These are phyloP conservation scores for Calcarius ornatus DNA, from an alignment of 2,113 vertebrate genomes.

Conservation along the genomic window DNA sequence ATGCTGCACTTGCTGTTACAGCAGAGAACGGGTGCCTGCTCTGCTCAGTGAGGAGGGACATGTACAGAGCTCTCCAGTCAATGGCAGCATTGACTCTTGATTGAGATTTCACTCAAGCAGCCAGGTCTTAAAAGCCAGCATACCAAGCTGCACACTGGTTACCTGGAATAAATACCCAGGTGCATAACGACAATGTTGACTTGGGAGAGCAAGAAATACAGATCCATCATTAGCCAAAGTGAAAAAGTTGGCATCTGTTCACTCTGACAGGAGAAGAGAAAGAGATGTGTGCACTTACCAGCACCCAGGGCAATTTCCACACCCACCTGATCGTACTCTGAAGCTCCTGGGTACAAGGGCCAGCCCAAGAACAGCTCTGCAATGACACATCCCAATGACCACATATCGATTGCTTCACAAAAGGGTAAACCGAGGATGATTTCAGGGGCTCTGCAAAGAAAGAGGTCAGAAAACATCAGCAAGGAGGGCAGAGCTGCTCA, in stretches of 20 bases:
- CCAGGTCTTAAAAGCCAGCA: neutral
- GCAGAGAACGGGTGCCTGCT: neutral
- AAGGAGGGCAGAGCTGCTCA: rapidly evolving
- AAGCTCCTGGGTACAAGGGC: constrained; percentile 96
- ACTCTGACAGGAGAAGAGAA: neutral
- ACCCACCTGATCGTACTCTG: constrained; percentile 96
- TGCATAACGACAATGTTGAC: neutral
- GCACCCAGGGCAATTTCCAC: neutral
- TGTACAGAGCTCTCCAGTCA: neutral
- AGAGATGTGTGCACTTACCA: neutral
- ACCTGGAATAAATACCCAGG: neutral
- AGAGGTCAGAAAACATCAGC: constrained; percentile 19
- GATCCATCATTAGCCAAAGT: neutral
- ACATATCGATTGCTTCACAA: constrained; percentile 99
- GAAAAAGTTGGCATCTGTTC: neutral
- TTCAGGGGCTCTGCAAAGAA: constrained; percentile 87
- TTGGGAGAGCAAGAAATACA: neutral
- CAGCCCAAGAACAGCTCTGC: constrained; percentile 98
- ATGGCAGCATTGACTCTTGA: neutral
- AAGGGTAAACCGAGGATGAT: constrained; percentile 98
- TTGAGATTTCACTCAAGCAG: neutral
- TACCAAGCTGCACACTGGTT: neutral
- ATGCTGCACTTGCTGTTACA: neutral
- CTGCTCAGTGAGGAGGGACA: neutral
- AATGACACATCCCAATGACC: constrained; percentile 98